A percentile compares a stretch with the other conserved stretches of the same genome.
These are phyloP conservation scores for Labrus mixtus DNA, from an alignment of 2,113 vertebrate genomes.

Conservation along the genomic window DNA sequence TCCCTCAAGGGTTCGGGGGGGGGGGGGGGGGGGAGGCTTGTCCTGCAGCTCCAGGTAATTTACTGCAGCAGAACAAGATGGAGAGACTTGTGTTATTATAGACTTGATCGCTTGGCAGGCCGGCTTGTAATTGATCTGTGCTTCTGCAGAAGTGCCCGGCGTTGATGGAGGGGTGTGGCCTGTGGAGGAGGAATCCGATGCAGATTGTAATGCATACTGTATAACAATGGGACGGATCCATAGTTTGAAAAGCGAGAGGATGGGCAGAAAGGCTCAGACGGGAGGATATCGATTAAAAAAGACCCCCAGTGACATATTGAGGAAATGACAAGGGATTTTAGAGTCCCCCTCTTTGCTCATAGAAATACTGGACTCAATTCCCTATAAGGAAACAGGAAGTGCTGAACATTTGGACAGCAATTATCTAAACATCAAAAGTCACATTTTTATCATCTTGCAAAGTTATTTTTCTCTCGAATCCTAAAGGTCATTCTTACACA, in stretches of 20 bases:
- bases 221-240: constrained; percentile 61
- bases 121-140: constrained; percentile 74
- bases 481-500: constrained; percentile 17
- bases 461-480: neutral
- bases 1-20: constrained; percentile 45
- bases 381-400: neutral
- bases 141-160: constrained; percentile 64
- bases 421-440: neutral
- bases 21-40: constrained; percentile 62
- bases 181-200: constrained; percentile 68
- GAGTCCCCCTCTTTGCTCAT: neutral
- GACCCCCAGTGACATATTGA: constrained; percentile 56
- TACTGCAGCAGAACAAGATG: constrained; percentile 77
- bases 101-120: constrained; percentile 79
- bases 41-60: constrained; percentile 77
- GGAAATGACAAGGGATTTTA: constrained; percentile 42
- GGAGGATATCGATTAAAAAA: constrained; percentile 76
- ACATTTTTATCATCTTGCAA: neutral
- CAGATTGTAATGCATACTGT: constrained; percentile 74
- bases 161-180: constrained; percentile 69
- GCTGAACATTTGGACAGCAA: neutral
- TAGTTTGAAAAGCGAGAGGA: constrained; percentile 69
- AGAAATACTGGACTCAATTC: neutral
- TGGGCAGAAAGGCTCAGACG: constrained; percentile 50
- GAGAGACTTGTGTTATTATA: constrained; percentile 79